Conservation (phyloP, 1,140 invertebrate genomes). For the Maconellicoccus hirsutus region DNA sequence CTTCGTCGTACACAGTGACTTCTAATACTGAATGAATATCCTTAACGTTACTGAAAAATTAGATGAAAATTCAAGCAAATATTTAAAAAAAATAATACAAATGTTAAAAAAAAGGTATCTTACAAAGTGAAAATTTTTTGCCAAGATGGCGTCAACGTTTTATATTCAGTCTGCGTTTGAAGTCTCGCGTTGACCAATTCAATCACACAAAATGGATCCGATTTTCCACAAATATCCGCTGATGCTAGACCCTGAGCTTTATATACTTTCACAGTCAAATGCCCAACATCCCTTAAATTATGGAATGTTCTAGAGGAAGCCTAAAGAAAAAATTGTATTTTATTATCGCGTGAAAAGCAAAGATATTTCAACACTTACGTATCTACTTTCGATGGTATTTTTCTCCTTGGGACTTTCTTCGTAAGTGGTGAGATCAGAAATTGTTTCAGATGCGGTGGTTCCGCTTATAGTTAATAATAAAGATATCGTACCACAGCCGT, state of each 20-base stretch:
- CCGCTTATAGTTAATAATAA: conserved; percentile 89
- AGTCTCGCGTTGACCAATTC: conserved; percentile 88
- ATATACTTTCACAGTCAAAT: conserved; percentile 80
- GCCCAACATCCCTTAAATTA: conserved; percentile 70
- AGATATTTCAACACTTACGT: conserved; percentile 48
- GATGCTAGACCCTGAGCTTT: conserved; percentile 78
- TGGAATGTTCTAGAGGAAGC: conserved; percentile 54
- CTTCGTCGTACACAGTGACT: conserved; percentile 97
- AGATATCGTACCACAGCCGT: conserved; percentile 68
- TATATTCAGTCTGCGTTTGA: conserved; percentile 97
- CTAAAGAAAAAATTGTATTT: conserved; percentile 36
- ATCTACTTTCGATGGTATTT: conserved; percentile 53
- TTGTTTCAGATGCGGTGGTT: conserved; percentile 80
- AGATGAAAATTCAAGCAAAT: no score
- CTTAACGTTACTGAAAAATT: conserved; percentile 79
- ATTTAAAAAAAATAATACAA: no score
- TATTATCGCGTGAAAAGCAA: no score
- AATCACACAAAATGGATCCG: conserved; percentile 94
- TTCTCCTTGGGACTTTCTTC: conserved; percentile 63
- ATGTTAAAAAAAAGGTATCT: no score
- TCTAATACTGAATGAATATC: conserved; percentile 94
- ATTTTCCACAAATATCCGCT: conserved; percentile 83
- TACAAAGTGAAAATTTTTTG: conserved; percentile 98
- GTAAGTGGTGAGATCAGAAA: conserved; percentile 75
- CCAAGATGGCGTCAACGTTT: conserved; percentile 92